Evolutionary conservation across 2,888 invertebrate genomes (phyloP).

Genomic region (Lacanobia oleracea): DNA sequence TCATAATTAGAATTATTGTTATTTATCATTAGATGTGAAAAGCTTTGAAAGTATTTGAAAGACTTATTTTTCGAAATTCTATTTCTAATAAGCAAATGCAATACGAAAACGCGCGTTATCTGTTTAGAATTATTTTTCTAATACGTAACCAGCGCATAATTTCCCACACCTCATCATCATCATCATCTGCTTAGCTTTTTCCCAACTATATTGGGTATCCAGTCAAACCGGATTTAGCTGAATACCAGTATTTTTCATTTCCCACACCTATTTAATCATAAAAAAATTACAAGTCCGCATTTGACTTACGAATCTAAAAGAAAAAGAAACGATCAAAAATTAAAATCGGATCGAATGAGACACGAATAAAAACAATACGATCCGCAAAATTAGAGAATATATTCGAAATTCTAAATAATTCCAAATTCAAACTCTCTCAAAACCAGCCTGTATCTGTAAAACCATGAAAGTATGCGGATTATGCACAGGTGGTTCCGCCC

Average conservation of each 20-base stretch:
- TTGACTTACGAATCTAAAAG: too few relatives aligned
- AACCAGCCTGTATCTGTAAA: constrained; percentile 57
- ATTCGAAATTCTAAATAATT: constrained; percentile 23
- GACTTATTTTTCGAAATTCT: not conserved
- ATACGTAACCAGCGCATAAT: not conserved
- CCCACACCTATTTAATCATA: not conserved
- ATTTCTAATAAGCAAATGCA: not conserved
- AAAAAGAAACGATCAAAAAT: too few relatives aligned
- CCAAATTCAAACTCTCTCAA: constrained; percentile 21
- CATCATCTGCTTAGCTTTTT: too few relatives aligned
- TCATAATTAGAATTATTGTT: not conserved
- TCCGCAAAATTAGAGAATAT: not conserved
- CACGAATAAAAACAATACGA: not conserved
- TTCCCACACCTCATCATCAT: too few relatives aligned
- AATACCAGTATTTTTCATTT: too few relatives aligned
- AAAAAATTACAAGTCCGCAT: not conserved
- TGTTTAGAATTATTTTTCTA: not conserved
- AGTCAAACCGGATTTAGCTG: too few relatives aligned
- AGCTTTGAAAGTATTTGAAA: too few relatives aligned
- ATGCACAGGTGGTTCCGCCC: constrained; percentile 88
- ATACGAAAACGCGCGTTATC: constrained; percentile 2
- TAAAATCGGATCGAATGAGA: too few relatives aligned
- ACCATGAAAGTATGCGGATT: constrained; percentile 76
- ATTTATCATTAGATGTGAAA: too few relatives aligned
- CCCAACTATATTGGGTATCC: too few relatives aligned